These are phyloP conservation scores for Alca torda DNA, from an alignment of 2,797 vertebrate species.

Conservation along the genomic window DNA sequence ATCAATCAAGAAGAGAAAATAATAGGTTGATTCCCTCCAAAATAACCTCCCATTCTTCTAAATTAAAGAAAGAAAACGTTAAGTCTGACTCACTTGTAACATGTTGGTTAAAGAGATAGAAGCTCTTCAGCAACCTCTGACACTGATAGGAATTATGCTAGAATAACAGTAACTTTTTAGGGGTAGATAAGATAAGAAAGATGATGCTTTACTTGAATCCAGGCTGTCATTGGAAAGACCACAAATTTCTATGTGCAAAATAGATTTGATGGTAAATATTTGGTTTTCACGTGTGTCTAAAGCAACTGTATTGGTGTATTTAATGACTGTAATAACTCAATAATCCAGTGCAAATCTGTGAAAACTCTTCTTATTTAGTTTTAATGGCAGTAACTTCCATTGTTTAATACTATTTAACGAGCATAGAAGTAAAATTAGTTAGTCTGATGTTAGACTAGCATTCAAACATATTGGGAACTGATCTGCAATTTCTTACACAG, in stretches of 20 bases:
- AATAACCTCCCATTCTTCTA: not conserved
- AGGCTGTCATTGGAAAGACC: not conserved
- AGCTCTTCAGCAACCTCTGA: not conserved
- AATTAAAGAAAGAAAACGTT: not conserved
- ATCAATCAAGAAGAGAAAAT: not conserved
- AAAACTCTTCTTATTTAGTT: not conserved
- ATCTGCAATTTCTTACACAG: not conserved
- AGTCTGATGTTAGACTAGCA: not conserved
- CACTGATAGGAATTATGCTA: not conserved
- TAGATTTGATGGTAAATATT: not conserved
- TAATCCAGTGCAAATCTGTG: not conserved
- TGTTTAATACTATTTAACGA: not conserved
- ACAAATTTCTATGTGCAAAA: not conserved
- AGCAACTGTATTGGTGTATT: not conserved
- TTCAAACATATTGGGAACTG: not conserved
- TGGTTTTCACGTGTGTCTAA: not conserved
- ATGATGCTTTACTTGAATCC: not conserved
- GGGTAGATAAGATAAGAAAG: not conserved
- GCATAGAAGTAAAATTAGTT: not conserved
- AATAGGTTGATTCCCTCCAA: not conserved
- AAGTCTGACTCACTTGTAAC: not conserved
- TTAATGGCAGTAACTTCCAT: not conserved
- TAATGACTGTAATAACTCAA: not conserved
- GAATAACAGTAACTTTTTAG: not conserved
- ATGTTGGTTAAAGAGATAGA: not conserved